Conservation (phyloP, 1,140 invertebrate genomes). For the Dinothrombium tinctorium region DNA sequence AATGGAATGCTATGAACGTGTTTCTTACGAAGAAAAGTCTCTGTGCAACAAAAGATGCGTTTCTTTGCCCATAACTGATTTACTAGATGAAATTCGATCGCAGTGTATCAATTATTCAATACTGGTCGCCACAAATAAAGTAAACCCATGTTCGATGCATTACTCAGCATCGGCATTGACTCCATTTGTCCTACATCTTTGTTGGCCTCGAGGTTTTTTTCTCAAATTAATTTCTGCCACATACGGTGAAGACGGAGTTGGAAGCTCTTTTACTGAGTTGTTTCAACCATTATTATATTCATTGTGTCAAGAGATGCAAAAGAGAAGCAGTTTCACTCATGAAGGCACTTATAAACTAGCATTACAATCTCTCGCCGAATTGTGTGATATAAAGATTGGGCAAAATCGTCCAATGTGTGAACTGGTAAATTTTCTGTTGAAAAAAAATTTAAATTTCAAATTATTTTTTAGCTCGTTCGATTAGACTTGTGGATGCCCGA, state of each 20-base stretch:
- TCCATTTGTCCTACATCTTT: background rate
- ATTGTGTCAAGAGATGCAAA: conserved; percentile 34
- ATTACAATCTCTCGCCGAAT: conserved; percentile 35
- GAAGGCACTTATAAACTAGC: conserved; percentile 41
- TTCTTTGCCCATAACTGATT: background rate
- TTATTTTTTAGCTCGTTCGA: conserved; percentile 20
- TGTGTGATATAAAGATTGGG: conserved; percentile 37
- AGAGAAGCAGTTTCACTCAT: conserved; percentile 37
- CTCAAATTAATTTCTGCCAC: background rate
- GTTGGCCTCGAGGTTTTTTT: conserved; percentile 1
- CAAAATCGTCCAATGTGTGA: conserved; percentile 46
- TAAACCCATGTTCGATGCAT: background rate
- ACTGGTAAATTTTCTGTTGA: conserved; percentile 30
- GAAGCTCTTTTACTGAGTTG: conserved; percentile 14
- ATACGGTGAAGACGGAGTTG: background rate
- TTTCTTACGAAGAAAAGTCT: background rate
- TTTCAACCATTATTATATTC: conserved; percentile 44
- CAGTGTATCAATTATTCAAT: conserved; percentile 4
- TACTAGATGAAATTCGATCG: background rate
- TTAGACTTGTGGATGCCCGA: conserved; percentile 49
- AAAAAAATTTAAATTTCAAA: background rate
- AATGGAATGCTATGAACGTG: background rate
- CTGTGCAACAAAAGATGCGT: background rate
- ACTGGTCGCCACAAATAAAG: background rate
- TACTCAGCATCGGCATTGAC: background rate